These are phyloP conservation scores for Miltochrista miniata DNA, from an alignment of 2,888 invertebrate genomes.

Conservation along the genomic window DNA sequence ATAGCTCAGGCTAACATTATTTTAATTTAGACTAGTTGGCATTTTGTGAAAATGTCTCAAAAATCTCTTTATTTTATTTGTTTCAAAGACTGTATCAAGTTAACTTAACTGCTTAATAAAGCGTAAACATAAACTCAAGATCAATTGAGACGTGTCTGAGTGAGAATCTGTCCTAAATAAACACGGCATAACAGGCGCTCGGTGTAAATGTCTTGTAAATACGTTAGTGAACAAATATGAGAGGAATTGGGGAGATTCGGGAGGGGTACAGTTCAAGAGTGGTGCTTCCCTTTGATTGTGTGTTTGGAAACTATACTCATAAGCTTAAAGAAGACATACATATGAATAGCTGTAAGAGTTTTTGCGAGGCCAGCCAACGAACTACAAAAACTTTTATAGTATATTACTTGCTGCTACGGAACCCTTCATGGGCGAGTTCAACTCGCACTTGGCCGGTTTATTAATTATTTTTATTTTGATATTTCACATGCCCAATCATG, in stretches of 20 bases:
- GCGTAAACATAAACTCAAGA: constrained; percentile 30
- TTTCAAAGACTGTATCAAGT: constrained; percentile 13
- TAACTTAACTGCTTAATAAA: constrained; percentile 32
- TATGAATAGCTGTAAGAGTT: too few species aligned
- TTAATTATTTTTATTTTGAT: too few species aligned
- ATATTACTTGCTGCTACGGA: too few species aligned
- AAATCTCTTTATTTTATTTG: too few species aligned
- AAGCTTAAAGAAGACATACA: constrained; percentile 2
- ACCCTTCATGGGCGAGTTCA: too few species aligned
- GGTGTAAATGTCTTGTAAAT: constrained; percentile 60
- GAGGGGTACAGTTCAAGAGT: constrained; percentile 8
- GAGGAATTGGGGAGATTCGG: constrained; percentile 17
- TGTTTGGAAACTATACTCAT: constrained; percentile 13
- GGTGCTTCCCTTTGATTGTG: constrained; percentile 15
- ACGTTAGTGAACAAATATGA: constrained; percentile 56
- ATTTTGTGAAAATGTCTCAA: too few species aligned
- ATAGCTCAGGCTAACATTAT: too few species aligned
- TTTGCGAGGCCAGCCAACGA: too few species aligned
- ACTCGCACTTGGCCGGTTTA: too few species aligned
- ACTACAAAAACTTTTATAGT: too few species aligned
- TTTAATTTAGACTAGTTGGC: too few species aligned
- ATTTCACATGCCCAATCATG: too few species aligned
- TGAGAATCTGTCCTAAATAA: constrained; percentile 65
- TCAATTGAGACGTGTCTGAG: constrained; percentile 27
- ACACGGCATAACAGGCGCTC: constrained; percentile 49